These are phyloP conservation scores for Sceloporus undulatus DNA, from an alignment of 2,113 vertebrate genomes.

Conservation along the genomic window DNA sequence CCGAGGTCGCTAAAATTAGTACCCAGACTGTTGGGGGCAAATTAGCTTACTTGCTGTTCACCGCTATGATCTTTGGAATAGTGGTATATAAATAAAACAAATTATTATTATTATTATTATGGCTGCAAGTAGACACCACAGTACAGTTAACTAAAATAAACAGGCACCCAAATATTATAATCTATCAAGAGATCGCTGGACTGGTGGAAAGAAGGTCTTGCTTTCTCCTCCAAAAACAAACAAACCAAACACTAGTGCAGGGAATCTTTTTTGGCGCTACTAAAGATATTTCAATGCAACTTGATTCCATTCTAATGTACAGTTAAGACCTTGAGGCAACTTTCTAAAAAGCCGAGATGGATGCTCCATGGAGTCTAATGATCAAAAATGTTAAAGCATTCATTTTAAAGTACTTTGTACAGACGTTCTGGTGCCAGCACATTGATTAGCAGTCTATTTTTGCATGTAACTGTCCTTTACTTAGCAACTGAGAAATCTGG, in stretches of 20 bases:
- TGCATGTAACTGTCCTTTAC: constrained; percentile 1
- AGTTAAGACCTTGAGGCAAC: not conserved
- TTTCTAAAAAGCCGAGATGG: not conserved
- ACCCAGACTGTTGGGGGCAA: too few species aligned
- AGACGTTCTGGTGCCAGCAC: not conserved
- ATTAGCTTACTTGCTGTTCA: too few species aligned
- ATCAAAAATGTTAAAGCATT: not conserved
- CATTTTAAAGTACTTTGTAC: not conserved
- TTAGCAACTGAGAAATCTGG: not conserved
- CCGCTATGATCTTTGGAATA: too few species aligned
- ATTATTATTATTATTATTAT: too few species aligned
- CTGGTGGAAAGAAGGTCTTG: not conserved
- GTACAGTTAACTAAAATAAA: not conserved
- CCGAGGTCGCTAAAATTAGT: too few species aligned
- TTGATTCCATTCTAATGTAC: not conserved
- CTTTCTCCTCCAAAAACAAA: not conserved
- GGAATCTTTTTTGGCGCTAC: not conserved
- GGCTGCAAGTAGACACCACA: not conserved
- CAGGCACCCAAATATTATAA: not conserved
- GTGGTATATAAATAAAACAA: too few species aligned
- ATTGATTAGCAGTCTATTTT: not conserved
- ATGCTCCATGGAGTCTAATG: not conserved
- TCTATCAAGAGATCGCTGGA: not conserved
- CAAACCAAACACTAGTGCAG: not conserved
- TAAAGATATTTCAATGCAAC: not conserved